These are phyloP conservation scores for Anastatus disparis DNA, from an alignment of 1,140 invertebrate genomes.

Conservation along the genomic window DNA sequence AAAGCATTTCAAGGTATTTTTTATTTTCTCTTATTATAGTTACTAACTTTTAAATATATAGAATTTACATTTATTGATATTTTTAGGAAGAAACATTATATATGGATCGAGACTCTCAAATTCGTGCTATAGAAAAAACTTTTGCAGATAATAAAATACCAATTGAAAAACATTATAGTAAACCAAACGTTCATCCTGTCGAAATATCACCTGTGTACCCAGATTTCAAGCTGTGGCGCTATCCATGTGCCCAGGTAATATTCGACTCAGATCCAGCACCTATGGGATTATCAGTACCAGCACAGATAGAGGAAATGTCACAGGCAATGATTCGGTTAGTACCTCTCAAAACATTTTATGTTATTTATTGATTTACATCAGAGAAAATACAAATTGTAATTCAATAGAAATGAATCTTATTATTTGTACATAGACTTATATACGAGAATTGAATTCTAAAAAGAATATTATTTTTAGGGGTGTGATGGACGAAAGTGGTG, in stretches of 20 bases:
- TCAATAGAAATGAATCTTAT: background rate
- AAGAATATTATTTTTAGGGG: constrained; percentile 70
- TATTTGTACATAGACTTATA: background rate
- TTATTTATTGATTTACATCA: constrained; percentile 7
- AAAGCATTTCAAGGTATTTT: constrained; percentile 85
- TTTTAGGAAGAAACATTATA: constrained; percentile 89
- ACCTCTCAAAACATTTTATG: constrained; percentile 33
- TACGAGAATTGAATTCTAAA: too few species aligned
- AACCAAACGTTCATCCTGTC: constrained; percentile 92
- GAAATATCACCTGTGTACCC: constrained; percentile 92
- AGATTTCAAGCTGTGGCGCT: constrained; percentile 96
- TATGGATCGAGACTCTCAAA: constrained; percentile 97
- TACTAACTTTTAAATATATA: constrained; percentile 20
- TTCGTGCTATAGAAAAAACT: constrained; percentile 97
- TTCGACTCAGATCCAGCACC: constrained; percentile 97
- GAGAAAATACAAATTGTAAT: background rate
- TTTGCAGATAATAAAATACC: constrained; percentile 91
- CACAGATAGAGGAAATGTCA: constrained; percentile 96
- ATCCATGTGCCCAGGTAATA: constrained; percentile 97
- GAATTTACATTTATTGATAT: background rate
- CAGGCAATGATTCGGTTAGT: constrained; percentile 95
- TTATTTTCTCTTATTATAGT: too few species aligned
- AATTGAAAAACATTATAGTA: constrained; percentile 94
- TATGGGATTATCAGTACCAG: constrained; percentile 81
- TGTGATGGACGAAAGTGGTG: constrained; percentile 97